These are phyloP conservation scores for Bujurquina vittata DNA, from an alignment of 2,113 vertebrate genomes.

Conservation along the genomic window DNA sequence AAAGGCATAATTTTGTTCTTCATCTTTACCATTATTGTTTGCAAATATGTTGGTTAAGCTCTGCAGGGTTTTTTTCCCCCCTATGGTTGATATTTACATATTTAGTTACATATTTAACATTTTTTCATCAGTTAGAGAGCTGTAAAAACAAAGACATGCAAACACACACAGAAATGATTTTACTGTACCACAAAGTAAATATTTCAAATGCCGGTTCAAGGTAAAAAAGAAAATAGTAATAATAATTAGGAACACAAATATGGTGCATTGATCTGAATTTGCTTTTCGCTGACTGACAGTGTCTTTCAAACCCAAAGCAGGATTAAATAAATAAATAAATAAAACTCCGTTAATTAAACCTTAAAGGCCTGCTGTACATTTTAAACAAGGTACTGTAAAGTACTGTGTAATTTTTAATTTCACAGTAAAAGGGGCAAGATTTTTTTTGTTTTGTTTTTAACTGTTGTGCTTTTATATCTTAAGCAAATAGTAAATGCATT, in stretches of 20 bases:
- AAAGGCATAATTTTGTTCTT: slow-evolving; percentile 49
- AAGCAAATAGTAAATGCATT: not conserved
- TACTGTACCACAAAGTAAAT: not conserved
- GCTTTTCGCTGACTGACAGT: not conserved
- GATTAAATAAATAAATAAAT: slow-evolving; percentile 6
- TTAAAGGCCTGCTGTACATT: not conserved
- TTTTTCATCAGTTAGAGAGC: not conserved
- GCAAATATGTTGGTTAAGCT: slow-evolving; percentile 18
- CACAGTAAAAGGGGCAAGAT: too few relatives aligned
- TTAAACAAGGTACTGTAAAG: not conserved
- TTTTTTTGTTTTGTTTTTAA: not conserved
- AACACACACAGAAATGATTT: not conserved
- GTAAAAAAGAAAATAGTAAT: not conserved
- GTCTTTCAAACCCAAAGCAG: not conserved
- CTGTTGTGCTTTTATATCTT: not conserved
- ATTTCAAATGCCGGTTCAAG: slow-evolving; percentile 10
- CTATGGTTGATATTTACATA: slow-evolving; percentile 30
- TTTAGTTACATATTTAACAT: not conserved
- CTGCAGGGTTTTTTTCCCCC: not conserved
- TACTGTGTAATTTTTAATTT: too few relatives aligned
- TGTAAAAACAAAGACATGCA: not conserved
- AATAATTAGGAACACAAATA: slow-evolving; percentile 5
- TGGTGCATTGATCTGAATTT: slow-evolving; percentile 32
- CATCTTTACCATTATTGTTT: slow-evolving; percentile 46
- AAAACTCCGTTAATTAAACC: not conserved